Evolutionary conservation across 2,888 invertebrate species (phyloP).

Genomic region (Leucozona laternaria): DNA sequence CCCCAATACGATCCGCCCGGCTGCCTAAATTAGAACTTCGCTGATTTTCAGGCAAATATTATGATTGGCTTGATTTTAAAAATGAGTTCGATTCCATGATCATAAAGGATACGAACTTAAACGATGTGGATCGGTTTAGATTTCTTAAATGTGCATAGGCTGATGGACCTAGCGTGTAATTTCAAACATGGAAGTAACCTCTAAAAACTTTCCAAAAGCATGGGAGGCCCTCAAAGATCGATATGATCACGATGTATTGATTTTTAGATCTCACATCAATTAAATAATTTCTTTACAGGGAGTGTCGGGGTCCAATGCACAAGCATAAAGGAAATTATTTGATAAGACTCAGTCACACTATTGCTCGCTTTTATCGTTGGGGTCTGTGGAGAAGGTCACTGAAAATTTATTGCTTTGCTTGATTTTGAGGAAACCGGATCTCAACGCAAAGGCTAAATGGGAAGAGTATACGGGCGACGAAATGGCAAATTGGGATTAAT

Average conservation of each 20-base stretch:
- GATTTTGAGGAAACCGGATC: neutral
- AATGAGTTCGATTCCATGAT: constrained; percentile 28
- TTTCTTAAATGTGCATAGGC: constrained; percentile 13
- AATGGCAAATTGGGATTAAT: neutral
- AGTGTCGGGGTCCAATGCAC: neutral
- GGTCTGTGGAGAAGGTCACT: neutral
- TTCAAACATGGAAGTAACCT: neutral
- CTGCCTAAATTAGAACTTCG: constrained; percentile 24
- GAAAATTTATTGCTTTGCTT: constrained; percentile 8
- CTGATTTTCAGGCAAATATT: constrained; percentile 14
- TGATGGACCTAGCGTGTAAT: constrained; percentile 5
- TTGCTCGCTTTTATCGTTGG: constrained; percentile 15
- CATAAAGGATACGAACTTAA: constrained; percentile 7
- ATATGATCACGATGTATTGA: too few relatives aligned
- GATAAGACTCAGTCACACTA: neutral
- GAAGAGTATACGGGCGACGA: neutral
- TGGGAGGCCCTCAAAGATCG: neutral
- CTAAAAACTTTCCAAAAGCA: neutral
- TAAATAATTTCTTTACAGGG: neutral
- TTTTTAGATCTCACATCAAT: neutral
- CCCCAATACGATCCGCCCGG: neutral
- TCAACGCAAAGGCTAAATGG: constrained; percentile 12
- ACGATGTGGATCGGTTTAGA: constrained; percentile 19
- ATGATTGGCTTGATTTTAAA: constrained; percentile 17
- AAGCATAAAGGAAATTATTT: neutral